A percentile compares a stretch with the other conserved stretches of the same genome.
phyloP scores from a whole-genome alignment of 2,113 vertebrate genomes.

The Pygoscelis antarcticus region DNA sequence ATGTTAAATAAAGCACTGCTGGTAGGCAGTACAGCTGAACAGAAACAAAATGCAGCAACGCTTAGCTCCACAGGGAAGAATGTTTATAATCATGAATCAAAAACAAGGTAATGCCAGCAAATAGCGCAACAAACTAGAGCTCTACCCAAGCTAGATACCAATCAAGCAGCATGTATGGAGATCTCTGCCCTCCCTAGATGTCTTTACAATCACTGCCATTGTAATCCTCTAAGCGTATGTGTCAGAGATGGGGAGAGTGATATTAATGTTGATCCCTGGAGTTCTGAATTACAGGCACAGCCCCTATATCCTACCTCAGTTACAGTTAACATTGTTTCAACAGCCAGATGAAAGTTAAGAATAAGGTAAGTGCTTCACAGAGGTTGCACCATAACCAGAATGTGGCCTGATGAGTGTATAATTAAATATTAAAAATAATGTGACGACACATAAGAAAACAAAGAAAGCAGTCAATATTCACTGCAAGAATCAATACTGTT shows the following conservation, averaged over 20 bases:
- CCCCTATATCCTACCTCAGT: background rate
- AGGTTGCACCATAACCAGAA: background rate
- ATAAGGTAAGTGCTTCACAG: background rate
- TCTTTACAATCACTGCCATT: background rate
- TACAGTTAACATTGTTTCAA: background rate
- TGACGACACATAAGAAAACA: background rate
- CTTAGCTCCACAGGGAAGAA: background rate
- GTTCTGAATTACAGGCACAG: background rate
- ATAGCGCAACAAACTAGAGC: background rate
- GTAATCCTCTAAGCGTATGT: rapidly evolving
- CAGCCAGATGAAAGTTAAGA: background rate
- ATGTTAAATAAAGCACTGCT: background rate
- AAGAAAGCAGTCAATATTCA: background rate
- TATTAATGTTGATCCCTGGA: background rate
- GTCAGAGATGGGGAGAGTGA: background rate
- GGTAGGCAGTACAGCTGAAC: background rate
- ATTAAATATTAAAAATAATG: background rate
- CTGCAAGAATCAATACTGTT: background rate
- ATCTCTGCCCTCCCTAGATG: background rate
- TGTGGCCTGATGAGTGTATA: background rate
- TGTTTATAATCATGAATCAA: background rate
- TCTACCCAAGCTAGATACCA: background rate
- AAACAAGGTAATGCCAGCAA: background rate
- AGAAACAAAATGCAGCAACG: background rate
- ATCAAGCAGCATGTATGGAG: background rate